These are phyloP conservation scores for Sarcophaga caerulescens DNA, from an alignment of 2,888 invertebrate genomes.

Conservation along the genomic window DNA sequence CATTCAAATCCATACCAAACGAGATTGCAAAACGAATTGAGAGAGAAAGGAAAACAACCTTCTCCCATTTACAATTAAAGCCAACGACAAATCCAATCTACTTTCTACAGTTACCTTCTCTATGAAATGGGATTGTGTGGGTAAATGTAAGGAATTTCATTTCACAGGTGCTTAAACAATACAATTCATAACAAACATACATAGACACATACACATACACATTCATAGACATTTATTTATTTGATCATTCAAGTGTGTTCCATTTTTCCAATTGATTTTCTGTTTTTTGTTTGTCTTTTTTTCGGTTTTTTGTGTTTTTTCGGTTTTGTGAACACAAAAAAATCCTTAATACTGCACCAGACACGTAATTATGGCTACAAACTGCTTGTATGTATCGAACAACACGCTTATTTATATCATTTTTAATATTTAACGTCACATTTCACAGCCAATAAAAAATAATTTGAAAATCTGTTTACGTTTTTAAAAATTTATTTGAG, in stretches of 20 bases:
- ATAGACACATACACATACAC: neutral
- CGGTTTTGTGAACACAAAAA: neutral
- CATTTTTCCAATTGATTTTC: neutral
- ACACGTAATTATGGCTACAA: neutral
- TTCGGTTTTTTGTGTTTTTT: neutral
- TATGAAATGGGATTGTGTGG: too few relatives aligned
- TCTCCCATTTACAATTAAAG: too few relatives aligned
- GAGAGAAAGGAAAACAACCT: neutral
- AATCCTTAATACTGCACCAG: neutral
- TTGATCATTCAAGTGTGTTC: neutral
- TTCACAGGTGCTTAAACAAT: neutral
- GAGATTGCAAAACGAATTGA: neutral
- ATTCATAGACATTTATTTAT: neutral
- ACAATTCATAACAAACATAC: neutral
- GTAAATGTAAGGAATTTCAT: neutral
- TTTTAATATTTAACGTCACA: conserved; percentile 34
- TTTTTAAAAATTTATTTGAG: too few relatives aligned
- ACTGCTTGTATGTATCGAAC: neutral
- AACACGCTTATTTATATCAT: neutral
- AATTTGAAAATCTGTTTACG: neutral
- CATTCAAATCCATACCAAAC: neutral
- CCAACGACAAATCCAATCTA: too few relatives aligned
- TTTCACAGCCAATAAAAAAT: conserved; percentile 30
- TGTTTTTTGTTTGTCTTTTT: too few relatives aligned
- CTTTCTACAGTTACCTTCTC: too few relatives aligned